Evolutionary conservation across 2,888 invertebrate species (phyloP), one percentile per base, ranked within the genome.

Genomic region (Kryphioiulus occultus): DNA sequence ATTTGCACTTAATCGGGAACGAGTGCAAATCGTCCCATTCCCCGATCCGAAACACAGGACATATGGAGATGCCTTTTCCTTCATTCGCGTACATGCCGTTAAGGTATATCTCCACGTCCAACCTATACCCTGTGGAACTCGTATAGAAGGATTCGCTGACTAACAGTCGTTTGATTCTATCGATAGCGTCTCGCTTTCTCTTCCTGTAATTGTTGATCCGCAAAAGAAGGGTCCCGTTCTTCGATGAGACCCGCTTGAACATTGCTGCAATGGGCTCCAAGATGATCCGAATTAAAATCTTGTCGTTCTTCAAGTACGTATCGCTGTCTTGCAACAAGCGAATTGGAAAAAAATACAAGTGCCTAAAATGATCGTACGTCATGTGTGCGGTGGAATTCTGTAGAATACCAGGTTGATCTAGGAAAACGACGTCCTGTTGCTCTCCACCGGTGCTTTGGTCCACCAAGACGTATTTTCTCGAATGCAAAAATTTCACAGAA

Each of bases 91-190:
- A n/a, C n/a, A 0, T 0, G n/a, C 35, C 85, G 35, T 85, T 85
- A 2, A 85, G 35, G 17, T 35, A 85, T 42, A 85, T 19, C 7
- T 12, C n/a, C 22, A 22, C 32, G 0, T 44, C 22, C 15, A 85
- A 0, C 4, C 85, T 7, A 12, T 35, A 85, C 9, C 85, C 85
- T 17, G 4, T 15, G 5, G 5, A 1, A 3, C 35, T 17, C 12
- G 35, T 85, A 12, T 85, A 85, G 15, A 85, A 32, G 5, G 85
- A 44, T 12, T 85, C 85, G 12, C 85, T 85, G 42, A 35, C n/a
- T 1, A 85, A 12, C 9, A 1, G 19, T 12, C 0, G n/a, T 1
- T 7, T 7, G 0, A 35, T 22, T 0, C 85, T 30, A 39, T 32
- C 85, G 19, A 22, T 85, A 22, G 30, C 85, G 0, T 85, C 39